Conservation (phyloP, 2,113 vertebrate species). For the Anseranas semipalmata region DNA sequence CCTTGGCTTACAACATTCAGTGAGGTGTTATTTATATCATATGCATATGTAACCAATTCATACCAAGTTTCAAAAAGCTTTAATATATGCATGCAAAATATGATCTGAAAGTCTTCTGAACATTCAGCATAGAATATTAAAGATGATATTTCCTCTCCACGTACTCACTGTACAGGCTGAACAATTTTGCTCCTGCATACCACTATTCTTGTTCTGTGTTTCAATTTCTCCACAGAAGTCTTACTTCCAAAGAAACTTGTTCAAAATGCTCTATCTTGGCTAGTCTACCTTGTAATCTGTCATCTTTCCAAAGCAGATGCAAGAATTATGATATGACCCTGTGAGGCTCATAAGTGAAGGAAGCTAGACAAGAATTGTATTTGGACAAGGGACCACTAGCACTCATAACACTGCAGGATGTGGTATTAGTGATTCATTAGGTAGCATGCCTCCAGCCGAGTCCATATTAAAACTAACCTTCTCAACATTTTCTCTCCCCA, state of each 20-base stretch:
- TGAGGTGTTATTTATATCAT: constrained; percentile 30
- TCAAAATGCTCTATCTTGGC: neutral
- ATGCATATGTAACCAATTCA: neutral
- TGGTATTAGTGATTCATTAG: neutral
- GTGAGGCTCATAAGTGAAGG: neutral
- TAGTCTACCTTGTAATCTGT: neutral
- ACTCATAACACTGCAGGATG: neutral
- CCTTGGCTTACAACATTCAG: neutral
- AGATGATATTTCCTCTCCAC: neutral
- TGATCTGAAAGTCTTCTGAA: neutral
- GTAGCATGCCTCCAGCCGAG: neutral
- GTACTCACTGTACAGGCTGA: neutral
- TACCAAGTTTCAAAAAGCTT: neutral
- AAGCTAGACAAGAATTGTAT: neutral
- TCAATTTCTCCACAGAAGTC: neutral
- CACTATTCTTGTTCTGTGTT: neutral
- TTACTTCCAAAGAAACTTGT: neutral
- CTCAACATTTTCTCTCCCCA: neutral
- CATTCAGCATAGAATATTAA: neutral
- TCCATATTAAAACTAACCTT: neutral
- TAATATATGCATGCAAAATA: neutral
- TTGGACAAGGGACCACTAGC: neutral
- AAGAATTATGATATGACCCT: neutral
- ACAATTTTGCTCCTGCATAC: neutral
- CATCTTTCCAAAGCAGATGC: neutral